A percentile compares a stretch with the other conserved stretches of the same genome.
These are phyloP conservation scores for Anguilla obscura DNA, from an alignment of 2,797 vertebrate species.

Conservation along the genomic window DNA sequence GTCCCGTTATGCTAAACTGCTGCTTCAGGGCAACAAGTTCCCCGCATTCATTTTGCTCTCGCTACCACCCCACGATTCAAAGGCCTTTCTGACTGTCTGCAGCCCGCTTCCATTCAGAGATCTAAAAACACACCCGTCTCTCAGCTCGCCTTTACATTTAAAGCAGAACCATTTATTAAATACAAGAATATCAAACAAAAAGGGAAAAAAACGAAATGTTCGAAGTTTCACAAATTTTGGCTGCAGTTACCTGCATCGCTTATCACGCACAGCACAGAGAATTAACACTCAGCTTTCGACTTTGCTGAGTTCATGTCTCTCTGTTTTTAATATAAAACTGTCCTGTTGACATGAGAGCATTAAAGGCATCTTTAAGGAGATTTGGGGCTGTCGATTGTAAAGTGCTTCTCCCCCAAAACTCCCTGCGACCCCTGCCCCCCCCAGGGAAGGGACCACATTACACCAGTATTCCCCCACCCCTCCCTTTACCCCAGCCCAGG, in stretches of 20 bases:
- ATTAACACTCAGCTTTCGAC: conserved; percentile 62
- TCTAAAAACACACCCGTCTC: conserved; percentile 17
- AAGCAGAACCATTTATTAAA: conserved; percentile 81
- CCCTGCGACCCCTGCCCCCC: not conserved
- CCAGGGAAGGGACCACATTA: not conserved
- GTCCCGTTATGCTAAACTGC: conserved; percentile 66
- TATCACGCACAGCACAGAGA: conserved; percentile 64
- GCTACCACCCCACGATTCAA: conserved; percentile 60
- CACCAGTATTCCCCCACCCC: not conserved
- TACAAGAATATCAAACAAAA: conserved; percentile 81
- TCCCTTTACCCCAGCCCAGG: not conserved
- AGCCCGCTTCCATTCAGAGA: conserved; percentile 14
- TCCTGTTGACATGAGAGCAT: conserved; percentile 59
- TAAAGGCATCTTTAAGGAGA: conserved; percentile 51
- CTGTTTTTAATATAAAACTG: conserved; percentile 56
- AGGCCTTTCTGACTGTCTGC: conserved; percentile 54
- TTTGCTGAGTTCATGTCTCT: conserved; percentile 41
- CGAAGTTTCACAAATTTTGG: conserved; percentile 62
- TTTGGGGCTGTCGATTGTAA: conserved; percentile 31
- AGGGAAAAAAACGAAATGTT: conserved; percentile 53
- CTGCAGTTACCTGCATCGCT: conserved; percentile 58
- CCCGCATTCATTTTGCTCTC: conserved; percentile 68
- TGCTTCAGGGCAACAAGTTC: conserved; percentile 69
- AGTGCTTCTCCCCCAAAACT: conserved; percentile 40
- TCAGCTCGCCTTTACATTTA: conserved; percentile 49